Conservation (phyloP, 2,888 invertebrate genomes). For the Cheilosia impressa region DNA sequence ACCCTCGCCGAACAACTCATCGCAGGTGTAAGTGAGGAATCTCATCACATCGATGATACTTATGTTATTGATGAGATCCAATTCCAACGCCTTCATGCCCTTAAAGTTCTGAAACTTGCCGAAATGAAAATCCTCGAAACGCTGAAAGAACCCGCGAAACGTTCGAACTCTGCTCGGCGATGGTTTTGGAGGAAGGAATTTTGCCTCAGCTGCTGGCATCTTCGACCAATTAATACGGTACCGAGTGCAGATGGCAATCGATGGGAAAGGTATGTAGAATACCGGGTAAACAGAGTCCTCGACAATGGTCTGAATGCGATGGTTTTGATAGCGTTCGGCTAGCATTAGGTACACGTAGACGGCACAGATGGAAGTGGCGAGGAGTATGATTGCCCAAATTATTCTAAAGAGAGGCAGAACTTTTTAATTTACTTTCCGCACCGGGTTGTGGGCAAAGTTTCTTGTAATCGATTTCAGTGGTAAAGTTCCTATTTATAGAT, state of each 20-base stretch:
- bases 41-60: constrained; percentile 78
- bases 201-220: constrained; percentile 77
- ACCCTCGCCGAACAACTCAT: constrained; percentile 81
- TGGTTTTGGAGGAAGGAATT: constrained; percentile 79
- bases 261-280: constrained; percentile 80
- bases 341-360: constrained; percentile 79
- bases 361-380: constrained; percentile 78
- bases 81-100: constrained; percentile 51
- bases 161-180: constrained; percentile 69
- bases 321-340: constrained; percentile 77
- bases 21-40: constrained; percentile 78
- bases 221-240: constrained; percentile 80
- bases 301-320: constrained; percentile 80
- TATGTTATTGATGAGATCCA: constrained; percentile 78
- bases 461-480: not conserved
- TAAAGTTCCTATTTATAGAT: not conserved
- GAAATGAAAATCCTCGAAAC: constrained; percentile 76
- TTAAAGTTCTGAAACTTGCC: constrained; percentile 77
- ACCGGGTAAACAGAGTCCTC: constrained; percentile 80
- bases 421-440: constrained; percentile 45
- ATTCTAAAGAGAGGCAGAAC: constrained; percentile 71
- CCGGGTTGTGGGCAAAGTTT: not conserved
- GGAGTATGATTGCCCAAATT: constrained; percentile 80
- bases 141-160: constrained; percentile 78
- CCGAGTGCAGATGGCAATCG: constrained; percentile 80